phyloP scores from a whole-genome alignment of 2,113 vertebrate genomes.

The Leucosticte australis region DNA sequence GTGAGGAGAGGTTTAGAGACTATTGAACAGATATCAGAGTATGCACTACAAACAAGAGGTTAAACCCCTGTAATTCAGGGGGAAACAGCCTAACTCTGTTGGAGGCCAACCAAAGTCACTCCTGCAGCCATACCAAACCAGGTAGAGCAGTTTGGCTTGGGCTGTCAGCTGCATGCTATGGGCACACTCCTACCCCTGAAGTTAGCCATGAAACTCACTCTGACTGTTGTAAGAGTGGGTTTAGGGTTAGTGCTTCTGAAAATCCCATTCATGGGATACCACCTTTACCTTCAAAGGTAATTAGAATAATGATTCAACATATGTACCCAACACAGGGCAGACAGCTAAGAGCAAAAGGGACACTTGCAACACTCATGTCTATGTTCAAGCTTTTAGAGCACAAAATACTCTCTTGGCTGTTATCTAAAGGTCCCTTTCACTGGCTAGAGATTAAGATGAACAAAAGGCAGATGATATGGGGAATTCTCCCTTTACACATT shows the following conservation, averaged over 20 bases:
- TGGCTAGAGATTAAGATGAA: neutral
- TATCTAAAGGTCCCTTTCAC: neutral
- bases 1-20: neutral
- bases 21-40: neutral
- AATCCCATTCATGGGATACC: neutral
- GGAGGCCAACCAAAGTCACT: neutral
- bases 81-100: neutral
- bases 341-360: neutral
- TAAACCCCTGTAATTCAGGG: neutral
- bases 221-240: neutral
- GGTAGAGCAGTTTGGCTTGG: neutral
- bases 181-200: neutral
- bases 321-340: fast-evolving
- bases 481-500: neutral
- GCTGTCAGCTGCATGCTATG: neutral
- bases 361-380: neutral
- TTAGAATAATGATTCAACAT: neutral
- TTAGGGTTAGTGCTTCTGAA: neutral
- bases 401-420: neutral
- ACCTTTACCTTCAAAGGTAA: neutral
- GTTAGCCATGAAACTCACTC: neutral
- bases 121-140: neutral
- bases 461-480: neutral
- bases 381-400: neutral
- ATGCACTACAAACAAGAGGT: neutral